Base-by-base conservation (phyloP, 53 echinoderm and acorn worm species). In the Arbacia lixula region DNA sequence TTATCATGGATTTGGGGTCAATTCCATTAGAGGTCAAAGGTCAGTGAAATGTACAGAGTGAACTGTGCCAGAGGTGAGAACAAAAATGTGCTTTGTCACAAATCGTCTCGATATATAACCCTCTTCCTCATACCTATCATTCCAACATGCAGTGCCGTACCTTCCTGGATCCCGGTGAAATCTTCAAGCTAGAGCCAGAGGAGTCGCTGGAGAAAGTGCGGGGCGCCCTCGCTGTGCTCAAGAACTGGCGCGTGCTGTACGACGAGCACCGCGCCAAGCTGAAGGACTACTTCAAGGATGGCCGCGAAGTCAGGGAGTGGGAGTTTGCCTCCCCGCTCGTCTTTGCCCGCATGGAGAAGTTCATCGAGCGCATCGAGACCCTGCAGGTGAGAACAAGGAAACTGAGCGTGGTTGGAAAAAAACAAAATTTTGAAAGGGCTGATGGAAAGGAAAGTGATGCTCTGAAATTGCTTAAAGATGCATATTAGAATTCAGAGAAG, bases 261-360 rank as follows among this genome's bases (percentile, higher is more conserved):
- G 69, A 91, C 12, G 96, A 96, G 21, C 88, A 93, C 85, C 83
- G 92, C 6, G 85, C 61, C n/a, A 96, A 96, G 84, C 87, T 96
- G 68, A 91, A 93, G 83, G 93, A 93, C 40, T 96, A 96, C 86
- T 96, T 96, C 88, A 96, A 93, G 88, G 93, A 96, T 50, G 96
- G 91, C 63, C 58, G 68, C 41, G 93, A 93, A 57, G 91, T 93
- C n/a, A 80, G 77, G 21, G 87, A 85, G 36, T 96, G 96, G 96
- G 96, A 96, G 88, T 96, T 96, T 91, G 91, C 96, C 36, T 74
- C 89, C 33, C 88, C 93, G 5, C 74, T 96, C 63, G 86, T 96
- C 37, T 96, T 96, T 58, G 80, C 96, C 11, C 89, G 93, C 36
- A 83, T 96, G 88, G 96, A 96, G 53, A 85, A 82, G 26, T 96